phyloP scores from a whole-genome alignment of 2,888 invertebrate genomes.

The Drosophila planitibia region DNA sequence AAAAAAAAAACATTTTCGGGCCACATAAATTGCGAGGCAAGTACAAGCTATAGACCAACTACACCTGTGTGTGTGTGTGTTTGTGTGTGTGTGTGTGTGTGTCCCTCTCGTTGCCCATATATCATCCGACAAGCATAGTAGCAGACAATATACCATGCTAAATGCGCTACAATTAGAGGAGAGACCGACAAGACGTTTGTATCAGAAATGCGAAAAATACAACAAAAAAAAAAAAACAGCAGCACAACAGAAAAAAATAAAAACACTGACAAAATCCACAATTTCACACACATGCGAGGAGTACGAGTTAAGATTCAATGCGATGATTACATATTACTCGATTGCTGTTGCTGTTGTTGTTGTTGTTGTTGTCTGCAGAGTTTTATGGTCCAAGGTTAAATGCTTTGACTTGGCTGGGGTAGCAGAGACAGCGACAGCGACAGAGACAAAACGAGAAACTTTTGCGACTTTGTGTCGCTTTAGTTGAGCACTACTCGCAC shows the following conservation, averaged over 20 bases:
- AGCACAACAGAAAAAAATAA: background rate
- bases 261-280: constrained; percentile 32
- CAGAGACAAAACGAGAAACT: constrained; percentile 51
- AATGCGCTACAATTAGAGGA: constrained; percentile 74
- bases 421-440: background rate
- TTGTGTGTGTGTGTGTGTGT: constrained; percentile 18
- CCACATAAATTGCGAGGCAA: constrained; percentile 50
- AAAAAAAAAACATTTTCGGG: constrained; percentile 23
- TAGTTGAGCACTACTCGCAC: constrained; percentile 30
- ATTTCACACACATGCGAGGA: constrained; percentile 69
- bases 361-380: constrained; percentile 63
- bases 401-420: constrained; percentile 66
- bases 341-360: constrained; percentile 45
- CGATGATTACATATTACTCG: constrained; percentile 77
- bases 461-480: constrained; percentile 70
- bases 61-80: constrained; percentile 55
- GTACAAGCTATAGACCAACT: constrained; percentile 18
- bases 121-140: constrained; percentile 42
- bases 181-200: constrained; percentile 41
- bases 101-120: constrained; percentile 39
- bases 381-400: constrained; percentile 80
- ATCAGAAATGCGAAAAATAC: constrained; percentile 66
- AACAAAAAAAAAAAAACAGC: constrained; percentile 4
- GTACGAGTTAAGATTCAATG: constrained; percentile 73
- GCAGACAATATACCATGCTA: constrained; percentile 74